Conservation (phyloP, 2,797 vertebrate species). For the Clamator glandarius region DNA sequence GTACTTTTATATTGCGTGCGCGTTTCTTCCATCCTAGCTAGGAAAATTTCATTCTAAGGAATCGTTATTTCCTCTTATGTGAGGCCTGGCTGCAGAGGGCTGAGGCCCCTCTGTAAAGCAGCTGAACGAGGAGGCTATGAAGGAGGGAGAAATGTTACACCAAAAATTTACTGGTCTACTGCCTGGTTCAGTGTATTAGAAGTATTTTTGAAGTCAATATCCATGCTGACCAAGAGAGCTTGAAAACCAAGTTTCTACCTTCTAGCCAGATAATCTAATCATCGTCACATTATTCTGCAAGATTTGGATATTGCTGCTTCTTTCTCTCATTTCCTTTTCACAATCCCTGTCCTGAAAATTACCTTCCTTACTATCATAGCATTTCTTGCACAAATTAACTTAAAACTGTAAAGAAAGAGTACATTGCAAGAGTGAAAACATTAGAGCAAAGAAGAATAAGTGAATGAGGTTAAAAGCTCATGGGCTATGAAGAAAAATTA, state of each 20-base stretch:
- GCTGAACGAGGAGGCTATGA: background rate
- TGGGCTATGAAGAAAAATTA: background rate
- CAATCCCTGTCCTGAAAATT: background rate
- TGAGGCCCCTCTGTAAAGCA: background rate
- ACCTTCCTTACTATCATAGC: background rate
- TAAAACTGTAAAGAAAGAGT: background rate
- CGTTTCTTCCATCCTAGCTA: background rate
- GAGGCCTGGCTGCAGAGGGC: background rate
- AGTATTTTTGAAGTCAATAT: background rate
- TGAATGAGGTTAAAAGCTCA: background rate
- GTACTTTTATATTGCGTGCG: background rate
- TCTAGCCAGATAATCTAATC: background rate
- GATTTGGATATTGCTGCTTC: background rate
- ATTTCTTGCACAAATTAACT: background rate
- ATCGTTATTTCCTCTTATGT: background rate
- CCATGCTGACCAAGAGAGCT: background rate
- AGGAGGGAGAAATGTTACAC: background rate
- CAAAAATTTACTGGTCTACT: background rate
- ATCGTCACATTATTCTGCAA: background rate
- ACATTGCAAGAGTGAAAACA: background rate
- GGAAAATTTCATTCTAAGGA: background rate
- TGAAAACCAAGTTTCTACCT: background rate
- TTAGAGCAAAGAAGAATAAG: background rate
- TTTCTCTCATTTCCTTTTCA: background rate
- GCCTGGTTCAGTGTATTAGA: background rate